These are phyloP conservation scores for Leptopterna dolabrata DNA, from an alignment of 2,888 invertebrate species.

Conservation along the genomic window DNA sequence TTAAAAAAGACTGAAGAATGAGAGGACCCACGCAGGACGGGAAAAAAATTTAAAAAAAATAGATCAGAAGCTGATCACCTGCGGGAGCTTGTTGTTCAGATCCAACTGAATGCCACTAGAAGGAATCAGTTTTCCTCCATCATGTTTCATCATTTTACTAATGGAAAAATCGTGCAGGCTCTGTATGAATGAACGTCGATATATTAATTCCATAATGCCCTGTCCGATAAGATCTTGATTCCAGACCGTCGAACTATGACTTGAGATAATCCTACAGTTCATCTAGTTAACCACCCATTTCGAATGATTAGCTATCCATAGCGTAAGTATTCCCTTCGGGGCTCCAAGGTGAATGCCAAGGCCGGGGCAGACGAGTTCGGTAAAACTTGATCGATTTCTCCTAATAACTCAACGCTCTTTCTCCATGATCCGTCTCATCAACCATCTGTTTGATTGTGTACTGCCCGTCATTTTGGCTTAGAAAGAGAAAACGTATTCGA, in stretches of 20 bases:
- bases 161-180: not conserved
- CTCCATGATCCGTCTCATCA: not conserved
- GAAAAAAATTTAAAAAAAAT: not conserved
- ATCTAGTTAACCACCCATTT: not conserved
- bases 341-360: not conserved
- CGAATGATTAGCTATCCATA: not conserved
- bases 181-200: not conserved
- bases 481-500: no score
- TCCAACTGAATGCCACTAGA: not conserved
- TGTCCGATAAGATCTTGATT: not conserved
- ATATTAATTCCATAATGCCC: not conserved
- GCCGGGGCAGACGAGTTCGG: not conserved
- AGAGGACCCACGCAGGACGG: not conserved
- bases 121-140: not conserved
- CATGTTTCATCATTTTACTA: not conserved
- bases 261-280: not conserved
- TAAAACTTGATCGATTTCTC: not conserved
- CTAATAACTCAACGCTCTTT: not conserved
- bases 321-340: not conserved
- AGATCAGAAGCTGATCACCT: not conserved
- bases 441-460: not conserved
- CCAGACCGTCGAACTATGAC: not conserved
- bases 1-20: not conserved
- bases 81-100: not conserved
- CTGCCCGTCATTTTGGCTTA: not conserved